Evolutionary conservation across 2,113 vertebrate species (phyloP), one percentile per base, ranked within the genome.

Genomic region (Ciconia stormi): DNA sequence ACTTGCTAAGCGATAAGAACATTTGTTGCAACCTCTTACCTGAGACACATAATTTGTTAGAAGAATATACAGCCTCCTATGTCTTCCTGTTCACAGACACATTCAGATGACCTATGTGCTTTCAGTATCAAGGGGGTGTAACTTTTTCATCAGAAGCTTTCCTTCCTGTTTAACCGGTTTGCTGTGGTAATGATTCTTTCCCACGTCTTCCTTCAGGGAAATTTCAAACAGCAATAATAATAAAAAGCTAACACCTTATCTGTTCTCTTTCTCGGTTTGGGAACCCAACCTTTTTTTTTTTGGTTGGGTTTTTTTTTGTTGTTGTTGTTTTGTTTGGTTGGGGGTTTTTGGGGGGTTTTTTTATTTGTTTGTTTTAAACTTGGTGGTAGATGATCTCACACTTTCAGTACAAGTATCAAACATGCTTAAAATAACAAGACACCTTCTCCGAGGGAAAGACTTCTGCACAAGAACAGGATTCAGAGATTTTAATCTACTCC

Each of bases 161-260:
- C 83, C 90, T 96, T 97, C 97, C 96, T 76, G 97, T 92, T 97
- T 70, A 89, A 96, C 97, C 62, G 67, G 97, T 98, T 97, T 92
- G 62, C 56, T 70, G 61, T 3, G 7, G 67, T 50, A 95, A 92
- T 82, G 85, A 89, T 71, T 95, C 89, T 69, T 95, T 94, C 92
- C 82, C 82, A 30, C 38, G 15, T 30, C 69, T 83, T 59, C 90
- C 96, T 85, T 32, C 91, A 93, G 93, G 79, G 91, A 87, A 95
- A 86, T 90, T 82, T 96, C 61, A 46, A 89, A 46, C 77, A 79
- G 70, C 59, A 86, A 69, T 12, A 92, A 80, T 70, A 84, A 93
- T 94, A 83, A 84, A 81, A 74, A 87, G 40, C 53, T 40, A 84
- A 61, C 55, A 86, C 29, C 47, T 73, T 89, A 67, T 74, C 81